Evolutionary conservation across 2,113 vertebrate genomes (phyloP).

Genomic region (Gavia stellata): DNA sequence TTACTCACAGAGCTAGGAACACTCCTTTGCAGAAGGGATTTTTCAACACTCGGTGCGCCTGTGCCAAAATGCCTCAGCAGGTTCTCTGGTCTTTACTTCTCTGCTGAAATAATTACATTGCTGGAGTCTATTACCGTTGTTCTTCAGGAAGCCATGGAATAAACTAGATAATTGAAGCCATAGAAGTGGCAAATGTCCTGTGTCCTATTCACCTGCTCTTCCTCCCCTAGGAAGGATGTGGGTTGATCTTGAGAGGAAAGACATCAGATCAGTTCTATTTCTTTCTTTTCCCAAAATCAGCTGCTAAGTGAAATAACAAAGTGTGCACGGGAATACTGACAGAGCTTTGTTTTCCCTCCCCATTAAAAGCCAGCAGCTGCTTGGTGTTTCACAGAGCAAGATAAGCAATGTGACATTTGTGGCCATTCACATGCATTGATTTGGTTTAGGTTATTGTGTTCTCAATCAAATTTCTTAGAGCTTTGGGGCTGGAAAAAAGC

Average conservation of each 20-base stretch:
- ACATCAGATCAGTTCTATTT: conserved; percentile 53
- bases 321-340: conserved; percentile 27
- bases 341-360: conserved; percentile 28
- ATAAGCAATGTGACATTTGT: conserved; percentile 60
- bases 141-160: conserved; percentile 1
- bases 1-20: background rate
- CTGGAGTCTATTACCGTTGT: conserved; percentile 37
- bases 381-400: conserved; percentile 20
- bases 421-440: conserved; percentile 33
- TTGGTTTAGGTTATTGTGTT: conserved; percentile 34
- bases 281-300: conserved; percentile 63
- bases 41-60: background rate
- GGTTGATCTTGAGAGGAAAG: conserved; percentile 60
- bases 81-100: background rate
- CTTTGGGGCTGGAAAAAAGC: background rate
- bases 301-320: conserved; percentile 60
- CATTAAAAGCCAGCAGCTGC: conserved; percentile 48
- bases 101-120: background rate
- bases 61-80: background rate
- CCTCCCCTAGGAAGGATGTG: conserved; percentile 72
- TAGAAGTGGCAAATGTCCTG: conserved; percentile 40
- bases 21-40: background rate
- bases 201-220: conserved; percentile 74
- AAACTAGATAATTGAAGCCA: conserved; percentile 44
- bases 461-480: background rate